Conservation (phyloP, 2,888 invertebrate genomes). For the Agapostemon virescens region DNA sequence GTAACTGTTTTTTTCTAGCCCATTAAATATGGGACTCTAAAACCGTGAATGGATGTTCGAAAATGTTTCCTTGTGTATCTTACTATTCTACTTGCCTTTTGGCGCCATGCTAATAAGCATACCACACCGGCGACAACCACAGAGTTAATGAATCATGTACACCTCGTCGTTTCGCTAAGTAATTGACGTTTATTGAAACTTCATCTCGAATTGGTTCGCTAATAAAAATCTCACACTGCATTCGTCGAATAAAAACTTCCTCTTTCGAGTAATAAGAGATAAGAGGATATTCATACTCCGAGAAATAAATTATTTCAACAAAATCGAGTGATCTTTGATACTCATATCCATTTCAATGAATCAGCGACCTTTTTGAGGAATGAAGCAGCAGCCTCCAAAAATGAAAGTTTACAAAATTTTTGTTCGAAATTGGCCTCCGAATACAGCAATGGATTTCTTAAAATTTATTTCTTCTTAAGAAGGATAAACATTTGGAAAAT, state of each 20-base stretch:
- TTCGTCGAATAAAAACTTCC: not conserved
- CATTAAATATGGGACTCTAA: not conserved
- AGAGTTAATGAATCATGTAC: not conserved
- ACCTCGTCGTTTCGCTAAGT: not conserved
- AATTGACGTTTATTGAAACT: not conserved
- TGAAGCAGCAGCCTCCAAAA: too few species aligned
- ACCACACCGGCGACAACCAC: not conserved
- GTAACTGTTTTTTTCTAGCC: too few species aligned
- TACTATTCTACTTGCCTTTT: not conserved
- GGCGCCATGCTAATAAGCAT: not conserved
- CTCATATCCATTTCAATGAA: not conserved
- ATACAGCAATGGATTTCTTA: not conserved
- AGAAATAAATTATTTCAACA: too few species aligned
- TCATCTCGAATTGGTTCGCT: not conserved
- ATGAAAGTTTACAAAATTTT: not conserved
- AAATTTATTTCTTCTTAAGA: not conserved
- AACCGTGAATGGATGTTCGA: not conserved
- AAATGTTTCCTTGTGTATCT: not conserved
- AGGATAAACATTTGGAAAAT: not conserved
- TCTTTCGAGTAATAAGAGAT: not conserved
- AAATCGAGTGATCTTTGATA: too few species aligned
- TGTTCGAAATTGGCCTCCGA: too few species aligned
- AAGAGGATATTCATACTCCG: too few species aligned
- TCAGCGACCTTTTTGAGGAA: too few species aligned
- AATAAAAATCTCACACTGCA: not conserved